Base-by-base conservation (phyloP, 2,888 invertebrate species). In the Isoperla grammatica region DNA sequence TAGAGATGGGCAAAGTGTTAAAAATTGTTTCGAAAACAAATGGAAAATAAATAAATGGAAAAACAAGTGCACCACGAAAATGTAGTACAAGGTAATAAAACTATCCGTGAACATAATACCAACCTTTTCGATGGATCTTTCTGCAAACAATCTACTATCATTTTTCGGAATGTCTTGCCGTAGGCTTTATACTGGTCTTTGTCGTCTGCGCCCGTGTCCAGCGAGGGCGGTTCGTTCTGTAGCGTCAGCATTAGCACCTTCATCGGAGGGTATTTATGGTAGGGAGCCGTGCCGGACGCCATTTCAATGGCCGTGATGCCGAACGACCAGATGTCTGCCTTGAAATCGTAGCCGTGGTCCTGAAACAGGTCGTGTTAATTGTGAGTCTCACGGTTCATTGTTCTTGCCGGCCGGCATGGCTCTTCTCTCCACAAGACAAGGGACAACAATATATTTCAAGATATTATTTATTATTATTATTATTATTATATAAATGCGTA, bases 211-310 rank as follows among this genome's bases (percentile, higher is more conserved):
- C 84, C 87, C 56, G 97, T 95, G 70, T 99, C 99, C 68, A 99
- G 78, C 45, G 88, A 90, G 1, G 99, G 99, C 11, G 99, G 97
- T 70, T 98, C 98, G 71, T 99, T 98, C 76, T 98, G 96, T 61
- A 99, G 78, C 0, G 98, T 99, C 65, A 99, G 77, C 96, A 99
- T 97, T 59, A 99, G 79, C 56, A 99, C 93, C 79, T 99, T 99
- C 97, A 99, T 97, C 1, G 99, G 96, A 35, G 99, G 96, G 74
- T 93, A 98, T 74, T 95, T 97, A 74, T 98, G 97, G 74, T 99
- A 99, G 0, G 99, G 99, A 0, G 99, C 98, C 0, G 96, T 96
- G 12, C 95, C 95, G 1, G 95, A 94, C 0, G 97, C 98, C 87
- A 99, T 88, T 78, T 99, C 99, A 68, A 99, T 97, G 0, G 98